Conservation (phyloP, 1,140 invertebrate genomes). For the Drosophila pseudoobscura region DNA sequence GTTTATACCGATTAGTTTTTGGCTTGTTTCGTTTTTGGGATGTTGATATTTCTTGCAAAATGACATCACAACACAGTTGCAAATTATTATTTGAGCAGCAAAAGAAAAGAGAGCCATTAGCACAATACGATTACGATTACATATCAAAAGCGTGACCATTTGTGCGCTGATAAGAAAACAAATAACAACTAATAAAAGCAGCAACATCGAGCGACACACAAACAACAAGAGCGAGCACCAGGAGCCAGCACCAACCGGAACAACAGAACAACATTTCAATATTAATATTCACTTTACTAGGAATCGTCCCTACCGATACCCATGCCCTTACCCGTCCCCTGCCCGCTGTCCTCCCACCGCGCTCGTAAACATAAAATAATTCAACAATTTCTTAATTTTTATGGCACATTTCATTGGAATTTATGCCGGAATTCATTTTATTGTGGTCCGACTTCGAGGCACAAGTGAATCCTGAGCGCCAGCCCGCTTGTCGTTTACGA, state of each 20-base stretch:
- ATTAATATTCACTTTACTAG: slow-evolving; percentile 59
- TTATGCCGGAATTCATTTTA: slow-evolving; percentile 56
- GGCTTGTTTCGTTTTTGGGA: slow-evolving; percentile 37
- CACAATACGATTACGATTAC: slow-evolving; percentile 33
- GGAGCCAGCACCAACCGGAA: slow-evolving; percentile 16
- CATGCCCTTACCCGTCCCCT: neutral
- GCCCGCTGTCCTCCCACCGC: neutral
- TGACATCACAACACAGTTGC: slow-evolving; percentile 69
- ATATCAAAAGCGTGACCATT: slow-evolving; percentile 67
- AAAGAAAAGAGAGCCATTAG: slow-evolving; percentile 66
- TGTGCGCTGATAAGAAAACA: slow-evolving; percentile 67
- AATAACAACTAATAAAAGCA: slow-evolving; percentile 42
- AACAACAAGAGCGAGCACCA: slow-evolving; percentile 24
- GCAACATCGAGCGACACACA: slow-evolving; percentile 21
- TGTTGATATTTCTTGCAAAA: slow-evolving; percentile 40
- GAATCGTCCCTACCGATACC: no score
- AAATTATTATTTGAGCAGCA: slow-evolving; percentile 70
- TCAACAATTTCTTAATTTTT: slow-evolving; percentile 81
- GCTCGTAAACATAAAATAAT: slow-evolving; percentile 73
- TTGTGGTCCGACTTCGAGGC: slow-evolving; percentile 32
- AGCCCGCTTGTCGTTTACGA: slow-evolving; percentile 69
- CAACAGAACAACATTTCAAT: slow-evolving; percentile 39
- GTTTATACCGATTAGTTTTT: slow-evolving; percentile 76
- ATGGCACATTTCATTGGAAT: slow-evolving; percentile 64
- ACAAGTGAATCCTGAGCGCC: slow-evolving; percentile 74